Percentiles rank a stretch among this genome's conserved stretches.
Evolutionary conservation across 1,140 invertebrate genomes (phyloP).

Genomic region (Microplitis demolitor): DNA sequence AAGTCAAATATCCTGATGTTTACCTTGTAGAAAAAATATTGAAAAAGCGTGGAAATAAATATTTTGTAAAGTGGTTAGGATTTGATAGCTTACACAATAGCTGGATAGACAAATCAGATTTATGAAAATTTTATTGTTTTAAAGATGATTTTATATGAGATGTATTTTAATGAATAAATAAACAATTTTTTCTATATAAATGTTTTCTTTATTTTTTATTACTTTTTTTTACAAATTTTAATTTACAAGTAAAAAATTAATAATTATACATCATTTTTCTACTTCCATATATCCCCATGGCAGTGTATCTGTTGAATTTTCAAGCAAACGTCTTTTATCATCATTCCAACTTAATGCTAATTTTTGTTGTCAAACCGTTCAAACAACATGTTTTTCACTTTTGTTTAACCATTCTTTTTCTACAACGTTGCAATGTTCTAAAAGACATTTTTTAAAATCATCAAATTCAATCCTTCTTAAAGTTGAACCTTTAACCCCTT

Average conservation of each 20-base stretch:
- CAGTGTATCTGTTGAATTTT: constrained; percentile 12
- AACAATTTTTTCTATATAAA: no score
- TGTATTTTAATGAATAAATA: no score
- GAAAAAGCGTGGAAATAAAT: neutral
- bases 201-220: no score
- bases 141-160: no score
- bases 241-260: no score
- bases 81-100: no score
- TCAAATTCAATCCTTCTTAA: constrained; percentile 18
- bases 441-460: neutral
- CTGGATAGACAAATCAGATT: no score
- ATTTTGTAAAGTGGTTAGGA: neutral
- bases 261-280: no score
- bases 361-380: neutral
- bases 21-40: neutral
- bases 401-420: neutral
- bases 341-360: neutral
- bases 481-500: neutral
- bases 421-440: neutral
- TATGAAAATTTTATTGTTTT: neutral
- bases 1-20: neutral
- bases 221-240: no score
- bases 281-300: neutral
- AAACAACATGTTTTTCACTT: neutral
- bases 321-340: constrained; percentile 10